These are phyloP conservation scores for Ischnus inquisitorius DNA, from an alignment of 2,888 invertebrate species.

Conservation along the genomic window DNA sequence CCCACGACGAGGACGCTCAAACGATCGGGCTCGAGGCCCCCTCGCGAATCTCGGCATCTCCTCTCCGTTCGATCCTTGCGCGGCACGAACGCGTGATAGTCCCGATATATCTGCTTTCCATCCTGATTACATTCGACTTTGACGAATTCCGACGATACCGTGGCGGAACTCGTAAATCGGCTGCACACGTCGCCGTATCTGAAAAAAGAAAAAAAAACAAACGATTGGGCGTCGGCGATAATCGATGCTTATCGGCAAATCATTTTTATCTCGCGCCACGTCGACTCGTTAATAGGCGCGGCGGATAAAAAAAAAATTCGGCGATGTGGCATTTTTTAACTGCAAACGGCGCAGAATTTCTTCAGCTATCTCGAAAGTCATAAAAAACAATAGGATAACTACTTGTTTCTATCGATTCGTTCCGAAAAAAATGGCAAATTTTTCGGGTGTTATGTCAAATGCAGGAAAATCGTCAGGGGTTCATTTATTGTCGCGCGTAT, in stretches of 20 bases:
- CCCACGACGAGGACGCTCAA: constrained; percentile 93
- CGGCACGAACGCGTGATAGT: constrained; percentile 90
- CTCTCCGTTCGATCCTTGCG: constrained; percentile 82
- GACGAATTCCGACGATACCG: constrained; percentile 89
- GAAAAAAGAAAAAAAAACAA: constrained; percentile 43
- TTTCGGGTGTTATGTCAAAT: background rate
- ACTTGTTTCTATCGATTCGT: background rate
- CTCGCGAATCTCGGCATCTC: constrained; percentile 70
- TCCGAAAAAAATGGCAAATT: background rate
- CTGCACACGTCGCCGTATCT: constrained; percentile 86
- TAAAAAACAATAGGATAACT: background rate
- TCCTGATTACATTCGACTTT: constrained; percentile 88
- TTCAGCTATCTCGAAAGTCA: background rate
- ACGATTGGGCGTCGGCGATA: background rate
- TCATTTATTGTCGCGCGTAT: background rate
- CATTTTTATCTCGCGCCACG: background rate
- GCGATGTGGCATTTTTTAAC: too few species aligned
- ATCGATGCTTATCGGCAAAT: background rate
- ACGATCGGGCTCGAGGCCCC: constrained; percentile 72
- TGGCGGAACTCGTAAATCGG: constrained; percentile 85
- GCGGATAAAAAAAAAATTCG: too few species aligned
- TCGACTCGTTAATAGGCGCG: background rate
- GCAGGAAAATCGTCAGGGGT: background rate
- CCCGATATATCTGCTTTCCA: constrained; percentile 87
- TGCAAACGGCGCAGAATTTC: too few species aligned